Percentiles rank a stretch among this genome's conserved stretches.
These are phyloP conservation scores for Hemiscyllium ocellatum DNA, from an alignment of 2,113 vertebrate species.

Conservation along the genomic window DNA sequence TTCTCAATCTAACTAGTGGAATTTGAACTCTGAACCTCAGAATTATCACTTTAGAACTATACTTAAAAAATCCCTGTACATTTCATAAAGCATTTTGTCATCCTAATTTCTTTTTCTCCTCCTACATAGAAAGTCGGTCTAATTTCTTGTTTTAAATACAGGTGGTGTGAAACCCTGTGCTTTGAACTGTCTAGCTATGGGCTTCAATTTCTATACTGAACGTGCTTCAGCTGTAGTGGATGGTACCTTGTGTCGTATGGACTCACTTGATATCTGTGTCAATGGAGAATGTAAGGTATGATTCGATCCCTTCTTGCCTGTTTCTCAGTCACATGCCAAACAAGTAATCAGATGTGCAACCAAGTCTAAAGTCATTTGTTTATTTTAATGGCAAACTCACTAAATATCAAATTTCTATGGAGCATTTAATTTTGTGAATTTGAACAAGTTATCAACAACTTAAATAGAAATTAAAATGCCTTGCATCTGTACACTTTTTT, in stretches of 20 bases:
- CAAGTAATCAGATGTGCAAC: background rate
- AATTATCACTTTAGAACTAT: background rate
- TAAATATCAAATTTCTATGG: background rate
- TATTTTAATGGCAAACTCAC: background rate
- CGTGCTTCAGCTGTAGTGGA: slow-evolving; percentile 87
- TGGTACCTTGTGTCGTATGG: slow-evolving; percentile 77
- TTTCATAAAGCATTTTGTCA: background rate
- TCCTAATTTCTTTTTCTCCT: background rate
- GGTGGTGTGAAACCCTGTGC: slow-evolving; percentile 95
- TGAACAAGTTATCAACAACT: background rate
- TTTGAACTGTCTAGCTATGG: slow-evolving; percentile 89
- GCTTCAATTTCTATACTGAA: slow-evolving; percentile 98
- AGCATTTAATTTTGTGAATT: background rate
- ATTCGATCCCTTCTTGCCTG: slow-evolving; percentile 26
- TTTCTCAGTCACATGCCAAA: background rate
- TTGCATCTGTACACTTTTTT: background rate
- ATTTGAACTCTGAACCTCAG: background rate
- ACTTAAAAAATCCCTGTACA: background rate
- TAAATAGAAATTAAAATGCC: background rate
- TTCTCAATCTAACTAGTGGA: background rate
- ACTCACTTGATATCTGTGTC: slow-evolving; percentile 89
- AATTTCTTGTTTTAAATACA: slow-evolving; percentile 43
- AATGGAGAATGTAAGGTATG: slow-evolving; percentile 93
- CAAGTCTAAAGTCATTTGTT: background rate
- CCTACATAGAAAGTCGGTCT: background rate